Percentiles rank a stretch among this genome's conserved stretches.
Conservation (phyloP, 2,888 invertebrate genomes). For the Sialis fuliginosa region DNA sequence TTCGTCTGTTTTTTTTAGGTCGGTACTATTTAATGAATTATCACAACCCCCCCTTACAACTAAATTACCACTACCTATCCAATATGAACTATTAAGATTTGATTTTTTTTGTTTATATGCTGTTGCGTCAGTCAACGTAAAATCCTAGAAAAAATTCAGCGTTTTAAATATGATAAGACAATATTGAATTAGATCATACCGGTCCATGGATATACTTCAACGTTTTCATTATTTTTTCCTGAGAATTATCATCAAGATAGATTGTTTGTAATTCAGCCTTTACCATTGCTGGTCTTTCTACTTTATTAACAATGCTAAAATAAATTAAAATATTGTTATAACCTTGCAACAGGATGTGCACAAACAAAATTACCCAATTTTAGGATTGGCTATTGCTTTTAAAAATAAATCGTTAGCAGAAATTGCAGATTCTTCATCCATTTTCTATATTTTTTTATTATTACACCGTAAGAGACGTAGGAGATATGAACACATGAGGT, state of each 20-base stretch:
- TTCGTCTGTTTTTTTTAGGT: conserved; percentile 35
- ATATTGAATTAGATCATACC: conserved; percentile 27
- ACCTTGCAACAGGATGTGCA: no score
- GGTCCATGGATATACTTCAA: conserved; percentile 58
- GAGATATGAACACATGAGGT: no score
- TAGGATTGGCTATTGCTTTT: conserved; percentile 39
- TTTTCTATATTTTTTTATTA: conserved; percentile 13
- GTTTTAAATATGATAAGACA: not conserved
- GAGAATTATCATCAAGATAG: conserved; percentile 45
- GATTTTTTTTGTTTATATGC: conserved; percentile 44
- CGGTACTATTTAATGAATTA: conserved; percentile 38
- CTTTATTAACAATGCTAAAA: conserved; percentile 26
- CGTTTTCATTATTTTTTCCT: conserved; percentile 56
- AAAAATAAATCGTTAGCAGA: conserved; percentile 45
- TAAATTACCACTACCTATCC: conserved; percentile 60
- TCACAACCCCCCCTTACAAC: conserved; percentile 55
- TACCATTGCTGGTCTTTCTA: conserved; percentile 31
- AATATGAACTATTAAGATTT: conserved; percentile 50
- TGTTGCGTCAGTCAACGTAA: conserved; percentile 26
- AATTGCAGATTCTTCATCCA: conserved; percentile 39
- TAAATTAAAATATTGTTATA: conserved; percentile 18
- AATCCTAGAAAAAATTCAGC: conserved; percentile 23
- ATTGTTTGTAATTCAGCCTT: conserved; percentile 63
- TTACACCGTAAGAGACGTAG: no score
- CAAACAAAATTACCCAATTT: conserved; percentile 30